Conservation (phyloP, 2,113 vertebrate genomes). For the Anthoscopus minutus region DNA sequence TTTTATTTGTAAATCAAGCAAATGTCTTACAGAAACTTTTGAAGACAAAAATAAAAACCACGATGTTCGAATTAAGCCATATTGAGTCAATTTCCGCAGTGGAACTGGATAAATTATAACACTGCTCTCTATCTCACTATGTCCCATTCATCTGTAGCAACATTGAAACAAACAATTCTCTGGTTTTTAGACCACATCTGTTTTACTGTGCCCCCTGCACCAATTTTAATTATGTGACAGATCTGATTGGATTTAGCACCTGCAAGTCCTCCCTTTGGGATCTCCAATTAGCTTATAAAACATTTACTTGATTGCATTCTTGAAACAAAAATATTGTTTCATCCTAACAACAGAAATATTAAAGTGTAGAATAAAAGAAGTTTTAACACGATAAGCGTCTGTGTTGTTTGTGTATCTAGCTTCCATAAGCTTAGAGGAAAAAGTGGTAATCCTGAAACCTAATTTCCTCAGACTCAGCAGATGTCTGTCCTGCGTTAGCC, state of each 20-base stretch:
- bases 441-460: constrained; percentile 54
- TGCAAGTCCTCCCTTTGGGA: constrained; percentile 55
- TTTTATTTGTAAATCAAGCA: not conserved
- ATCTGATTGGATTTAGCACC: constrained; percentile 61
- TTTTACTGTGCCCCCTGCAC: constrained; percentile 38
- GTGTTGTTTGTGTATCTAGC: not conserved
- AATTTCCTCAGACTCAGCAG: constrained; percentile 54
- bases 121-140: constrained; percentile 12
- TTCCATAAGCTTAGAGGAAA: constrained; percentile 23
- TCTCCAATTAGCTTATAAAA: constrained; percentile 36
- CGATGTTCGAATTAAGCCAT: not conserved
- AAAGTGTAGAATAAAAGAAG: not conserved
- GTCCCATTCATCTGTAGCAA: constrained; percentile 25
- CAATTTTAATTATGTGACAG: constrained; percentile 62
- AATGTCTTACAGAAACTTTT: not conserved
- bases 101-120: constrained; percentile 30
- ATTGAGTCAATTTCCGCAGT: constrained; percentile 3
- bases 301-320: constrained; percentile 31
- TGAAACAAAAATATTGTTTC: constrained; percentile 31
- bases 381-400: not conserved
- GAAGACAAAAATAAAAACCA: not conserved
- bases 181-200: constrained; percentile 59
- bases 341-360: not conserved
- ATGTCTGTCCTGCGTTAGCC: constrained; percentile 50
- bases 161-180: constrained; percentile 42